phyloP scores from a whole-genome alignment of 1,140 invertebrate species.

The Propsilocerus akamusi region DNA sequence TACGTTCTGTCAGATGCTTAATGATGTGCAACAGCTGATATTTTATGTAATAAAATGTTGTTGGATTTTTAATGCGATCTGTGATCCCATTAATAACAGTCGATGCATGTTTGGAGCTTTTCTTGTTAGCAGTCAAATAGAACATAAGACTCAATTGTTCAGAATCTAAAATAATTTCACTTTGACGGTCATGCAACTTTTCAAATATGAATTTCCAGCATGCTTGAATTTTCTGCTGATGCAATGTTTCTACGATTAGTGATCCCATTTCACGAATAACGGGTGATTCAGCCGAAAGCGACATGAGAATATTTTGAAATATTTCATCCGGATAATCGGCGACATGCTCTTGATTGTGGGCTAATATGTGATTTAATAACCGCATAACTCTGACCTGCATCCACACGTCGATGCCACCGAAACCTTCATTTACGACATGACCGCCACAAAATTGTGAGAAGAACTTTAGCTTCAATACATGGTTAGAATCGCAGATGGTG shows the following conservation, averaged over 20 bases:
- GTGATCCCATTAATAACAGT: conserved; percentile 18
- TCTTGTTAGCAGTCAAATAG: background rate
- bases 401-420: background rate
- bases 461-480: conserved; percentile 20
- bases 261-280: conserved; percentile 24
- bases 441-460: conserved; percentile 7
- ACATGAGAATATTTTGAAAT: conserved; percentile 6
- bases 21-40: background rate
- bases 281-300: conserved; percentile 10
- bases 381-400: background rate
- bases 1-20: background rate
- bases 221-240: background rate
- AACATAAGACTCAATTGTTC: conserved; percentile 35
- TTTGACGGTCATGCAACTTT: conserved; percentile 19
- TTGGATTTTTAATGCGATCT: background rate
- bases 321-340: background rate
- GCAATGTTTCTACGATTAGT: conserved; percentile 19
- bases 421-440: conserved; percentile 2
- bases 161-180: conserved; percentile 39
- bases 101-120: conserved; percentile 15
- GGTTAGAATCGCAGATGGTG: conserved; percentile 15
- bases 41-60: background rate
- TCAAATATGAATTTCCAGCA: conserved; percentile 12
- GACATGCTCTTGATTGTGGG: background rate
- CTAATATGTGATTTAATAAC: background rate